A percentile compares a stretch with the other conserved stretches of the same genome.
These are phyloP conservation scores for Scolopax mira DNA, from an alignment of 2,113 vertebrate species.

Conservation along the genomic window DNA sequence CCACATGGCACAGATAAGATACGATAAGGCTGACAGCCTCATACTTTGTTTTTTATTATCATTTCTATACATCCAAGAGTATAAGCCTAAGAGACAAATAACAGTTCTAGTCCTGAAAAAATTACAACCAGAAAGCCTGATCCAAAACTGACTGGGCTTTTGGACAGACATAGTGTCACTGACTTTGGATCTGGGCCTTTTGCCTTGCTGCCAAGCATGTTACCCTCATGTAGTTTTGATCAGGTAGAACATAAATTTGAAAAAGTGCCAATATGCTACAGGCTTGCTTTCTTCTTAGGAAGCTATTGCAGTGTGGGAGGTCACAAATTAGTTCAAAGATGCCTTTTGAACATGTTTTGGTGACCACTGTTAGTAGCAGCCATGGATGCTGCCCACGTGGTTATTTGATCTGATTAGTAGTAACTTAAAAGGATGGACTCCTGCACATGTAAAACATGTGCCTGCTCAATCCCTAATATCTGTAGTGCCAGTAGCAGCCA, in stretches of 20 bases:
- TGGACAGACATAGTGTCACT: neutral
- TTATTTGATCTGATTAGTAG: neutral
- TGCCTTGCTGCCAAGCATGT: neutral
- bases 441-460: fast-evolving
- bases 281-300: neutral
- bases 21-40: neutral
- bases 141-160: neutral
- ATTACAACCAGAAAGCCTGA: neutral
- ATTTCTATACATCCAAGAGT: neutral
- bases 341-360: neutral
- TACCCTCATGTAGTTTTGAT: neutral
- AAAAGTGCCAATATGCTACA: neutral
- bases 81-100: neutral
- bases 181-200: neutral
- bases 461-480: neutral
- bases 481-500: neutral
- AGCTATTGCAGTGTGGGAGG: neutral
- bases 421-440: neutral
- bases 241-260: neutral
- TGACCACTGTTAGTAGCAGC: neutral
- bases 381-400: neutral
- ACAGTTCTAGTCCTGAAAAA: neutral
- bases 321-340: neutral
- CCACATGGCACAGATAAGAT: neutral
- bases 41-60: neutral